Evolutionary conservation across 2,113 vertebrate species (phyloP), one percentile per base, ranked within the genome.

Genomic region (Trinectes maculatus): DNA sequence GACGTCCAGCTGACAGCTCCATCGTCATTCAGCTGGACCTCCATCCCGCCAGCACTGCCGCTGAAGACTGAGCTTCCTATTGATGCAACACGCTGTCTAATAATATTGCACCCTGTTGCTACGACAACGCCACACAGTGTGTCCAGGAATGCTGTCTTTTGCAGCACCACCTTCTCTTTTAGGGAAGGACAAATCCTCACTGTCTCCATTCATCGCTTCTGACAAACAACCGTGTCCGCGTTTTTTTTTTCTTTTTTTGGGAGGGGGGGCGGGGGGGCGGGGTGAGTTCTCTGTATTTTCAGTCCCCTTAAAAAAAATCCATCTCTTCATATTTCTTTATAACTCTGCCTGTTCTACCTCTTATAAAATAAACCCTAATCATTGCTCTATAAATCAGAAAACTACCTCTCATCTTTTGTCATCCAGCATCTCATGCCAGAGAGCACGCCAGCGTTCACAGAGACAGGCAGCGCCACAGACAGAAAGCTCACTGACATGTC

Each of bases 41-140:
- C 47, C 78, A 88, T 87, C 73, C 77, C 72, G 47, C 83, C 59
- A 28, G 4, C 19, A 9, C 52, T 54, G 87, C 83, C 75, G 75
- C 22, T 54, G 74, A 54, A 78, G 13, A 24, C 70, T 19, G 48
- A 88, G 77, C 63, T 64, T 82, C 69, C 77, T 68, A 71, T 63
- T 87, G 87, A 85, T 61, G 47, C 85, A 89, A 84, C 80, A 59
- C 60, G 31, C 71, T 56, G 57, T 13, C 48, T 13, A 88, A 87
- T 80, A 82, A 87, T 87, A 63, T 66, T 47, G 84, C 80, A 69
- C 56, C 86, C 81, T 65, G 64, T 85, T 43, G 58, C 91, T 82
- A 82, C 65, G 89, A 90, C 82, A 87, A 77, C 80, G 59, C 47
- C 74, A 87, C 87, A 79, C 79, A 73, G 83, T 74, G 85, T 85